Base-by-base conservation (phyloP, 2,797 vertebrate species). In the Ataeniobius toweri region DNA sequence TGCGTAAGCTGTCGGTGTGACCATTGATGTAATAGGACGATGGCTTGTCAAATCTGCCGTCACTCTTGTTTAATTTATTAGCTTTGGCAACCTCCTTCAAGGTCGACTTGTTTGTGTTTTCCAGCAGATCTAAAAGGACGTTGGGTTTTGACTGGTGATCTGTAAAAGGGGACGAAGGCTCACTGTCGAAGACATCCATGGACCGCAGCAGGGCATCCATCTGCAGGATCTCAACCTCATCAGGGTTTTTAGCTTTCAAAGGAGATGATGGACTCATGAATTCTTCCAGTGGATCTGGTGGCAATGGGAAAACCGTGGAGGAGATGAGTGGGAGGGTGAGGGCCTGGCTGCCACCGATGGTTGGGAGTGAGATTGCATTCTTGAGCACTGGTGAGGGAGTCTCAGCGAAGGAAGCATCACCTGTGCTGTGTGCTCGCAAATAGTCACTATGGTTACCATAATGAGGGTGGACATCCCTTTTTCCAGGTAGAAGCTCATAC, bases 361-460 rank as follows among this genome's bases (percentile, higher is more conserved):
- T 94, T 1, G 98, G 98, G 67, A 99, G 97, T 0, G 98, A 99
- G 92, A 99, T 99, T 78, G 98, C 98, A 14, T 99, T 99, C 93
- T 99, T 99, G 80, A 99, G 96, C 75, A 99, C 98, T 0, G 98
- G 98, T 13, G 98, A 99, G n/a, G 98, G 97, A 0, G 98, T 99
- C 87, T 99, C 97, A 0, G 93, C 92, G 76, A 96, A 97, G 85
- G 96, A 93, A 0, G 98, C 96, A 46, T 99, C 97, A 0, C 97
- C 97, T 18, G 98, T 97, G 89, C 98, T 99, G 92, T 99, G 97
- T 56, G 97, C 97, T 80, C 98, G 94, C 72, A 97, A 89, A 83
- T 97, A 98, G 86, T 99, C 98, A 20, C 83, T 96, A 56, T 97
- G 97, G 73, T 94, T 92, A 41, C 93, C 93, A 71, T 96, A 95